Base-by-base conservation (phyloP, 1,140 invertebrate genomes). In the Caenorhabditis latens region DNA sequence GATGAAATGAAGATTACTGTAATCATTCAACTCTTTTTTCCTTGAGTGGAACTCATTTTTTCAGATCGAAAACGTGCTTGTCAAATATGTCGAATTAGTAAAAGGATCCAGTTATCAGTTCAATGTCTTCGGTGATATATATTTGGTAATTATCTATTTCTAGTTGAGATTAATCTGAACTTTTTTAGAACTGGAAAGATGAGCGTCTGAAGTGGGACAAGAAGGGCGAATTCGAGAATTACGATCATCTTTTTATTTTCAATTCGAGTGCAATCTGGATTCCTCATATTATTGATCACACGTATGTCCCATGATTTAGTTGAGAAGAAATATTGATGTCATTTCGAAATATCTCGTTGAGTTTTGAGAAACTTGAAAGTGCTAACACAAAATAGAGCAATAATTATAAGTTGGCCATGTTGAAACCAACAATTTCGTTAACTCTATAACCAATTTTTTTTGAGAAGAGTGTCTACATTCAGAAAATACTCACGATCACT, bases 91-190 rank as follows among this genome's bases (percentile, higher is more conserved):
- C 13, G 90, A 92, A 42, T 48, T 88, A 55, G 88, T 90, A 3
- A 71, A 89, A 67, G 89, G 90, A 46, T 61, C 88, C 19, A 89
- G 88, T 13, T 86, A 90, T 48, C 90, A 92, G 58, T 92, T 92
- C 84, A 91, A 91, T 58, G 85, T 92, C 42, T 90, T 89, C 83
- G 91, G 91, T 2, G 90, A 91, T 57, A 63, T 92, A 46, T 89
- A 85, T 21, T 63, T 92, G 55, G 90, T 92, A 84, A 61, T 61
- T 85, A 14, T 21, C 7, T 48, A 19, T 84, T 57, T 24, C 14
- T 89, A n/a, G 8, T 4, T 14, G 5, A 67, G 11, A 42, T 19
- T 84, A 16, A 7, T 13, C 4, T n/a, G 58, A 16, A n/a, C 42
- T 21, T 46, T 65, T 71, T 71, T 32, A 91, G 91, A 90, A 86